Evolutionary conservation across 2,797 vertebrate genomes (phyloP).

Genomic region (Eupleurogrammus muticus): DNA sequence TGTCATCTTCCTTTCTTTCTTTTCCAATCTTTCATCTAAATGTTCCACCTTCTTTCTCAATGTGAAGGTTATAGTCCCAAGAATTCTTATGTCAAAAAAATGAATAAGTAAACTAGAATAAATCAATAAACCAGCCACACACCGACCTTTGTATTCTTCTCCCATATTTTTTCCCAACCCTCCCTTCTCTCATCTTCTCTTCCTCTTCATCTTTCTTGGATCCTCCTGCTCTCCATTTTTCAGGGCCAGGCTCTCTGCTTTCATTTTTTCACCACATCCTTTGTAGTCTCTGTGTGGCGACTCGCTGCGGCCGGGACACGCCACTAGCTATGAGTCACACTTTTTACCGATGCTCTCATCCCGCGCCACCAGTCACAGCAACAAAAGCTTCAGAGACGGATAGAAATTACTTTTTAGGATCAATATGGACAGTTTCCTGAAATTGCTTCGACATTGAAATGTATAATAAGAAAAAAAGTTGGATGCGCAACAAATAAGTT

Average conservation of each 20-base stretch:
- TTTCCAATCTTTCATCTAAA: too few relatives aligned
- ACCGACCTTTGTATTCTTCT: too few relatives aligned
- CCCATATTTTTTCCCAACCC: neutral
- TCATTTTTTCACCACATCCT: neutral
- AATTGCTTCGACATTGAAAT: neutral
- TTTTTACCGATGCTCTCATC: neutral
- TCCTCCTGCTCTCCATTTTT: neutral
- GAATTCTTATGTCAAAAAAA: too few relatives aligned
- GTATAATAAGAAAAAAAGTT: neutral
- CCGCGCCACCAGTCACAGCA: neutral
- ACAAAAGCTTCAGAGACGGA: neutral
- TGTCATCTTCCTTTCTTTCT: too few relatives aligned
- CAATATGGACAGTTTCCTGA: neutral
- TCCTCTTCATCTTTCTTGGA: neutral
- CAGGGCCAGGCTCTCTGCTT: neutral
- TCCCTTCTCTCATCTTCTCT: neutral
- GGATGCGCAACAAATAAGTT: neutral
- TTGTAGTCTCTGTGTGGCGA: neutral
- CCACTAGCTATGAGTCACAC: slow-evolving; percentile 4
- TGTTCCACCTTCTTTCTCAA: neutral
- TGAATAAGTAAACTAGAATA: neutral
- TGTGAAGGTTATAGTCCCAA: neutral
- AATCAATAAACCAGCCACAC: neutral
- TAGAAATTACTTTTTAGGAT: neutral
- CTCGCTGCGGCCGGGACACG: neutral